phyloP scores from a whole-genome alignment of 2,888 invertebrate genomes.

The Hirudinaria manillensis region DNA sequence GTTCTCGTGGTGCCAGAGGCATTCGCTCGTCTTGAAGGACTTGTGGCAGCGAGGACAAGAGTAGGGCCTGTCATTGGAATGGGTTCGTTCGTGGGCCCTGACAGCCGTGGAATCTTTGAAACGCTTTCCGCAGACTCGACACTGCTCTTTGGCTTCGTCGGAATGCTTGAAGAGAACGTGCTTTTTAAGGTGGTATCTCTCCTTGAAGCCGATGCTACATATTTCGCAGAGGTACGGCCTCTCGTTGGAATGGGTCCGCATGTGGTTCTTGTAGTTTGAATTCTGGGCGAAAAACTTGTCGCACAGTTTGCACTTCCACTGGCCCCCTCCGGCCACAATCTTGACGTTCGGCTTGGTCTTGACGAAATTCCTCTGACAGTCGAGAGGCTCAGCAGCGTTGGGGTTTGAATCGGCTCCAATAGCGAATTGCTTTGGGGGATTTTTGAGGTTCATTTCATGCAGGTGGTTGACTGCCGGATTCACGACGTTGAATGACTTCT shows the following conservation, averaged over 20 bases:
- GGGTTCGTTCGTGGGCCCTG: constrained; percentile 41
- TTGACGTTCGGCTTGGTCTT: not conserved
- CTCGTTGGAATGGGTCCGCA: constrained; percentile 41
- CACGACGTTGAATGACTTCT: not conserved
- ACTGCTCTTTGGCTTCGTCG: constrained; percentile 40
- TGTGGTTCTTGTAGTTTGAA: constrained; percentile 42
- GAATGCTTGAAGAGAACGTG: constrained; percentile 42
- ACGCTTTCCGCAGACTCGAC: constrained; percentile 40
- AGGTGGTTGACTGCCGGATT: not conserved
- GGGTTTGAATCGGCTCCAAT: not conserved
- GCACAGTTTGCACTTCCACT: constrained; percentile 40
- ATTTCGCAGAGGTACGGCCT: constrained; percentile 41
- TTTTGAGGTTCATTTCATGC: not conserved
- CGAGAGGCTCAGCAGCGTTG: not conserved
- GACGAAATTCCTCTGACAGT: not conserved
- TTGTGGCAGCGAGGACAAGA: constrained; percentile 39
- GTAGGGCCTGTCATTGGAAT: constrained; percentile 41
- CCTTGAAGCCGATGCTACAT: constrained; percentile 42
- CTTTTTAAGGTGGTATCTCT: constrained; percentile 42
- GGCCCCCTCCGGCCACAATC: constrained; percentile 4
- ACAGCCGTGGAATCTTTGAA: constrained; percentile 43
- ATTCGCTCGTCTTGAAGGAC: constrained; percentile 42
- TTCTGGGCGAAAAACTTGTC: constrained; percentile 40
- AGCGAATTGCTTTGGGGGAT: not conserved
- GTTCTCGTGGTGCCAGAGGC: constrained; percentile 43